Base-by-base conservation (phyloP, 2,797 vertebrate genomes). In the Argentina silus region DNA sequence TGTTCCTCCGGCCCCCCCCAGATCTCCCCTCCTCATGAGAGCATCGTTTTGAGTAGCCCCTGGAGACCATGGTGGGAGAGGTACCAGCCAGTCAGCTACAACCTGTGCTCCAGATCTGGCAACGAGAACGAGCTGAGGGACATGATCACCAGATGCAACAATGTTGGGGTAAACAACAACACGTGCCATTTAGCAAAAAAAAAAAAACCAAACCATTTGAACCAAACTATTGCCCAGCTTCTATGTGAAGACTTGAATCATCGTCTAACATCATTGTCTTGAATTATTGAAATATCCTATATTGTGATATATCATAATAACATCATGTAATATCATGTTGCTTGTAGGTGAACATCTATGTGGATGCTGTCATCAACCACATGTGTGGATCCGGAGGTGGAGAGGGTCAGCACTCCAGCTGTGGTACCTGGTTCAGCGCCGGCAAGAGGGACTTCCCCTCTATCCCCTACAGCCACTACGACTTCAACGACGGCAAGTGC, bases 101-200 rank as follows among this genome's bases (percentile, higher is more conserved):
- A 96, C 10, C 85, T 98, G 2, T 98, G 96, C 78, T 93, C 96
- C 42, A 92, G 96, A 73, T 98, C 97, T 80, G 98, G 97, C 82
- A 95, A 79, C 72, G 96, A 98, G 86, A 51, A 78, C 0, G 95
- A 97, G 73, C 94, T 99, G 77, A 93, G 70, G 81, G 92, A 97
- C 83, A 98, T 98, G 97, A 96, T 99, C 87, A 92, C 88, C 55
- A 94, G 96, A 74, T 98, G 98, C 90, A 98, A 99, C 92, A 93
- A 95, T 1, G 96, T 95, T 69, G 96, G 97, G 87, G 97, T 98
- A 93, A 94, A 91, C 19, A 6, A 43, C 7, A 45, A 23, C 7
- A 17, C 36, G 62, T 66, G n/a, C n/a, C n/a, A n/a, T n/a, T n/a
- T n/a, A 14, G 10, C 10, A 14, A 27, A 51, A 2, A 5, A 9